Conservation (phyloP, 2,797 vertebrate species). For the Carapus acus region DNA sequence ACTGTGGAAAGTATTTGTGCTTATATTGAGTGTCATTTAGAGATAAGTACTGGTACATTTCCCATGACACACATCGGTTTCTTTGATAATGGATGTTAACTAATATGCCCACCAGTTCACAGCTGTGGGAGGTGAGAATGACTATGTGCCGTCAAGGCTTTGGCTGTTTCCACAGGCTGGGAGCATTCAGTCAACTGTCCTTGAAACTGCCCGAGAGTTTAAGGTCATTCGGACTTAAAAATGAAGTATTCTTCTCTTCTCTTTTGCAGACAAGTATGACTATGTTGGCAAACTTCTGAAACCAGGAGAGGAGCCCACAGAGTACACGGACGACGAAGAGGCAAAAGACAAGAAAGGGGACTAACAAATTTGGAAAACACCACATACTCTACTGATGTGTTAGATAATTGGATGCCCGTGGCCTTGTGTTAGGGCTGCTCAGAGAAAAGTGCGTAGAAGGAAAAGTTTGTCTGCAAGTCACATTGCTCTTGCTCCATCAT, state of each 20-base stretch:
- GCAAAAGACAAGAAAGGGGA: conserved; percentile 81
- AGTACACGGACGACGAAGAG: conserved; percentile 94
- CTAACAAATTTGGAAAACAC: conserved; percentile 52
- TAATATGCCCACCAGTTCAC: too few species aligned
- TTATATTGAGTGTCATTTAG: too few species aligned
- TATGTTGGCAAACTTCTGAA: conserved; percentile 91
- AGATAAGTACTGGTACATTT: too few species aligned
- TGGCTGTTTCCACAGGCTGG: not conserved
- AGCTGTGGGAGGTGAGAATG: too few species aligned
- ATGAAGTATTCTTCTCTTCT: not conserved
- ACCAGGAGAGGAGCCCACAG: conserved; percentile 85
- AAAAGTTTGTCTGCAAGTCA: conserved; percentile 8
- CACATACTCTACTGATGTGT: conserved; percentile 45
- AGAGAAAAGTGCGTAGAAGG: conserved; percentile 14
- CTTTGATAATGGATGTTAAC: too few species aligned
- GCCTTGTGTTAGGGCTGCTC: conserved; percentile 21
- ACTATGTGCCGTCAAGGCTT: too few species aligned
- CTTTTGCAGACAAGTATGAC: conserved; percentile 86
- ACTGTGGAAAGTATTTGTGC: too few species aligned
- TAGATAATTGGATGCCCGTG: conserved; percentile 27
- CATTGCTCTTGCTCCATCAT: conserved; percentile 20
- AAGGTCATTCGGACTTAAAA: not conserved
- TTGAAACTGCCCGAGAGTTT: not conserved
- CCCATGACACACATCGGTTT: too few species aligned
- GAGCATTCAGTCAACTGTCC: not conserved